phyloP scores from a whole-genome alignment of 1,140 invertebrate species.

The Aricia agestis region DNA sequence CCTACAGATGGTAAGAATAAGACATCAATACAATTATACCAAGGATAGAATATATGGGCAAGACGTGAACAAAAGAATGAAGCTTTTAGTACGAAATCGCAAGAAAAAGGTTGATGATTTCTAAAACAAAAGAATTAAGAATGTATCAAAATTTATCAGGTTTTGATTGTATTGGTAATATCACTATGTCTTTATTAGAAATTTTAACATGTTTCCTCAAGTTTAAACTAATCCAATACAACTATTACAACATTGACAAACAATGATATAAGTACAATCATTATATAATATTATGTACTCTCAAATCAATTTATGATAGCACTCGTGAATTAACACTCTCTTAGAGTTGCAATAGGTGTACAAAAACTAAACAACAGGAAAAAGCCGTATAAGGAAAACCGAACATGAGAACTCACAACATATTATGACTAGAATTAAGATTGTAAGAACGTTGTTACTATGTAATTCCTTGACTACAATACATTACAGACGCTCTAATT shows the following conservation, averaged over 20 bases:
- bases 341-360: background rate
- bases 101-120: no score
- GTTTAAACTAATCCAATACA: no score
- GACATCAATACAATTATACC: constrained; percentile 18
- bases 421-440: background rate
- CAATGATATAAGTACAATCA: constrained; percentile 2
- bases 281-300: background rate
- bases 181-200: no score
- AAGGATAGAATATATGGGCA: constrained; percentile 14
- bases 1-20: constrained; percentile 40
- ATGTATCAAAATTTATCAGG: no score
- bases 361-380: background rate
- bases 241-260: no score
- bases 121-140: no score
- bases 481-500: background rate
- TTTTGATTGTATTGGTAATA: no score
- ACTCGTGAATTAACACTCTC: background rate
- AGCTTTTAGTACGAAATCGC: no score
- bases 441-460: background rate
- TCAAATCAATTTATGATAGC: background rate
- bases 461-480: background rate
- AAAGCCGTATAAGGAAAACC: background rate
- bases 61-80: constrained; percentile 4
- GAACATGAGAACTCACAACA: background rate
- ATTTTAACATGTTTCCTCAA: no score